Evolutionary conservation across 2,888 invertebrate species (phyloP), one percentile per base, ranked within the genome.

Genomic region (Clistopyga incitator): DNA sequence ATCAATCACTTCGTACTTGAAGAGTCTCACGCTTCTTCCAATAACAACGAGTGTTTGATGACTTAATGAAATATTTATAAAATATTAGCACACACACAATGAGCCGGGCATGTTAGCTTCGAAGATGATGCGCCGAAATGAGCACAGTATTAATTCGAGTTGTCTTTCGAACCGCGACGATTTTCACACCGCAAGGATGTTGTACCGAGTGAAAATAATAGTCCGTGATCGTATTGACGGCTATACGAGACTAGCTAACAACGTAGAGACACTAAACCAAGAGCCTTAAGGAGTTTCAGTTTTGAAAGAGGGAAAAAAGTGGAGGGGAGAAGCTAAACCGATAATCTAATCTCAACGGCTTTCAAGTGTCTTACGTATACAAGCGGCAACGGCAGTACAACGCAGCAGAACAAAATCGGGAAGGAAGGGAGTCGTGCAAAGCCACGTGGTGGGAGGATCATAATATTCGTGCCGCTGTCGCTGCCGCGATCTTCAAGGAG

Each of bases 211-310:
- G 8, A 38, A 56, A 68, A 56, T 45, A 72, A 52, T 42, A 20
- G 54, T 38, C 42, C 34, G 52, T 56, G 42, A 23, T 67, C 45
- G 29, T 45, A 47, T 64, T 75, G 72, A 81, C 82, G 65, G 29
- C 64, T 29, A 45, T 85, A 74, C 70, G 79, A 80, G 76, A 59
- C 70, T 78, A 77, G 79, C 81, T 70, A 52, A 84, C 61, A 84
- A 82, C 72, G 76, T 81, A 56, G 81, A 75, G 88, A 87, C 86
- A 90, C 89, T 89, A 89, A 89, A 89, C 88, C 87, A 85, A 84
- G 86, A 83, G 87, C 82, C 89, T 87, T 86, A 87, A 89, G 88
- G 86, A 90, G 89, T 90, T 90, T 91, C 88, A 87, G 87, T 90
- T 90, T 91, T 90, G 88, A 90, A 89, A 87, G 90, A 88, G 86